A percentile compares a stretch with the other conserved stretches of the same genome.
phyloP scores from a whole-genome alignment of 64 coral and sea anemone species.

The Pocillopora verrucosa region DNA sequence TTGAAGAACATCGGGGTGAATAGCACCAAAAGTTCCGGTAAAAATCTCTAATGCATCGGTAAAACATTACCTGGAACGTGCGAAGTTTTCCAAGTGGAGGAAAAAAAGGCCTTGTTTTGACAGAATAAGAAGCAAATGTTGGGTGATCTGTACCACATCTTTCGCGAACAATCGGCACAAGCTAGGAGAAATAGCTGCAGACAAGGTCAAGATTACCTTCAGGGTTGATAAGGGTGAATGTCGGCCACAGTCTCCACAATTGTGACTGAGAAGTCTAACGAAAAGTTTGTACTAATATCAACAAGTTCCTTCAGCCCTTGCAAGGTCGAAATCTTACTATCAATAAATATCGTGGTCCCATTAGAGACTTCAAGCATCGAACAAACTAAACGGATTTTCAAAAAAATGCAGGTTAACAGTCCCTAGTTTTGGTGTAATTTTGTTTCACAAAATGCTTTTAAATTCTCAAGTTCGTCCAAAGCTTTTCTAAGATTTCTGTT shows the following conservation, averaged over 20 bases:
- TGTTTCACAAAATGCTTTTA: neutral
- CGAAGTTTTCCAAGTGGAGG: neutral
- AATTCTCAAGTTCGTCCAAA: neutral
- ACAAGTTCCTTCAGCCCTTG: neutral
- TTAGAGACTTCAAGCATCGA: neutral
- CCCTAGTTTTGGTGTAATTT: neutral
- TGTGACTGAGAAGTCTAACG: neutral
- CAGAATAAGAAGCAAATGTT: neutral
- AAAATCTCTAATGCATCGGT: neutral
- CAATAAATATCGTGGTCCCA: neutral
- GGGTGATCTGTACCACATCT: neutral
- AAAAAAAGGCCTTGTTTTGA: neutral
- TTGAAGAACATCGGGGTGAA: neutral
- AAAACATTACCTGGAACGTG: neutral
- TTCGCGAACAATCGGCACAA: neutral
- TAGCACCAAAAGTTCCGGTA: neutral
- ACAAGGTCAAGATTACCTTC: neutral
- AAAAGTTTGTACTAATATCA: neutral
- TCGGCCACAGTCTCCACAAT: neutral
- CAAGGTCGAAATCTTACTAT: neutral
- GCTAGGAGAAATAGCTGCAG: neutral
- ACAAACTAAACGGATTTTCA: neutral
- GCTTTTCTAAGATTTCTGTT: constrained; percentile 2
- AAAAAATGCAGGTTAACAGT: neutral
- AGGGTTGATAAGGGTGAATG: neutral